Base-by-base conservation (phyloP, 1,140 invertebrate species). In the Zaprionus ghesquierei region DNA sequence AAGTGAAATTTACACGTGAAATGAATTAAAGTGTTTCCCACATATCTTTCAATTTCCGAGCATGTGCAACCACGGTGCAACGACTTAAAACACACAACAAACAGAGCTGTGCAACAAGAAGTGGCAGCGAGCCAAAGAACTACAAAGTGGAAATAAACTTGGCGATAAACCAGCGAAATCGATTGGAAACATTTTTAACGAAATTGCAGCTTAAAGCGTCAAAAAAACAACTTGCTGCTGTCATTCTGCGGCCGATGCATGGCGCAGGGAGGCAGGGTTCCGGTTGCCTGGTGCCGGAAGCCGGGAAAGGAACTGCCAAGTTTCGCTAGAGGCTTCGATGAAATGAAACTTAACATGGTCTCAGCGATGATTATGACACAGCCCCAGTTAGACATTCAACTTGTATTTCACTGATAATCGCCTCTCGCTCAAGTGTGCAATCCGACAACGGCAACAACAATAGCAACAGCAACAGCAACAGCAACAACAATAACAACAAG, bases 181-280 rank as follows among this genome's bases (percentile, higher is more conserved):
- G 89, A 90, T 90, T 89, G 75, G 69, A 89, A 90, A 85, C 80
- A 46, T 81, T 81, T 89, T 90, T 90, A 90, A 81, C 77, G 73
- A 90, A 90, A 90, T 89, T 90, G 89, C 80, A 90, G 84, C 89
- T 90, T 90, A 90, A 90, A 90, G 73, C 90, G 78, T 90, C 89
- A 90, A 81, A 90, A 81, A 29, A 64, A 72, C 87, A 82, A 75
- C 69, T 77, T 77, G 64, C 64, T 56, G 64, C 49, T 81, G 78
- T 71, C 75, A 69, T 56, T 54, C 63, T 38, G 27, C n/a, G 35
- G 38, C 2, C 6, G 44, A 8, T 3, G 33, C 33, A 35, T 35
- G 13, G 13, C 33, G 31, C 31, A 4, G 12, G 31, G 3, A 4
- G 3, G n/a, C n/a, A n/a, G n/a, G n/a, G n/a, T n/a, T n/a, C n/a